These are phyloP conservation scores for Arizona elegans DNA, from an alignment of 2,113 vertebrate species.

Conservation along the genomic window DNA sequence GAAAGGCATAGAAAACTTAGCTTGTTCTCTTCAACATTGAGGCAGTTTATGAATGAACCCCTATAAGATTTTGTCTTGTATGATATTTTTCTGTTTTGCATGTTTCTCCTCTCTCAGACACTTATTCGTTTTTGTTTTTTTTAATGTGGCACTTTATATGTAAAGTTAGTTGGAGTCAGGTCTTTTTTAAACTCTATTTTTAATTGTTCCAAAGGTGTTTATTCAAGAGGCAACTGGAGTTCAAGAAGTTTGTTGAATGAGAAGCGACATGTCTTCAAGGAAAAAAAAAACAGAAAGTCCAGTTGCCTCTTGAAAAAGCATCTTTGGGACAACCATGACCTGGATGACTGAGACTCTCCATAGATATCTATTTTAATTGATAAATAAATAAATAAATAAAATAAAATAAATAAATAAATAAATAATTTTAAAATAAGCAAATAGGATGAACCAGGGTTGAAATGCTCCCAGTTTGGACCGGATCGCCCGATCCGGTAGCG, in stretches of 20 bases:
- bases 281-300: too few relatives aligned
- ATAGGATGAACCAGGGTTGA: neutral
- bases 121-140: neutral
- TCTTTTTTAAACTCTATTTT: neutral
- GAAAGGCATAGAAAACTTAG: neutral
- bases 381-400: neutral
- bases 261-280: too few relatives aligned
- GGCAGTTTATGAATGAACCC: neutral
- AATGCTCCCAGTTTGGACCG: too few relatives aligned
- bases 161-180: neutral
- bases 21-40: neutral
- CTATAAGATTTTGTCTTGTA: neutral
- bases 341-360: too few relatives aligned
- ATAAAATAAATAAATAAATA: neutral
- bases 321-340: too few relatives aligned
- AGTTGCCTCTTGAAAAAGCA: too few relatives aligned
- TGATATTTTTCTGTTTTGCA: neutral
- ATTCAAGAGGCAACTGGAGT: too few relatives aligned
- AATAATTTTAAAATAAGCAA: neutral
- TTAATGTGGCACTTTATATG: neutral
- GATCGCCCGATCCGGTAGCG: too few relatives aligned
- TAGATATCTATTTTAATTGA: neutral
- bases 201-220: too few relatives aligned
- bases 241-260: too few relatives aligned
- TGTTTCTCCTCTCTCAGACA: neutral